A percentile compares a stretch with the other conserved stretches of the same genome.
Evolutionary conservation across 2,113 vertebrate species (phyloP).

Genomic region (Herpetotheres cachinnans): DNA sequence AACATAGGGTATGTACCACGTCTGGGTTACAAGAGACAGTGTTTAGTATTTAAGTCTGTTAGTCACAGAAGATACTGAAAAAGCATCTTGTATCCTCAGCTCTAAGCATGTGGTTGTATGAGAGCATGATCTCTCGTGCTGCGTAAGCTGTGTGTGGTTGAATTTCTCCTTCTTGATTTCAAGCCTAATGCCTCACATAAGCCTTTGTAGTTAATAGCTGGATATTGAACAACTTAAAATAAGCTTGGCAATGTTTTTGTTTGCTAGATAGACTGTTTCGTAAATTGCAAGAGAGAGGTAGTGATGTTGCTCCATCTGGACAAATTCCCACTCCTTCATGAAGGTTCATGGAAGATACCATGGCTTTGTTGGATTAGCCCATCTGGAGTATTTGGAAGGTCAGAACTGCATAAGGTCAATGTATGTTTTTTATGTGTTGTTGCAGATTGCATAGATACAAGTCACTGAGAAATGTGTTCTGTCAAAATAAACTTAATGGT

Average conservation of each 20-base stretch:
- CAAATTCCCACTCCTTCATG: not conserved
- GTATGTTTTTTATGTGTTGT: not conserved
- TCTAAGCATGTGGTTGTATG: not conserved
- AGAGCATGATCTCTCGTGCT: not conserved
- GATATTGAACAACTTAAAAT: not conserved
- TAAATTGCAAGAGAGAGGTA: not conserved
- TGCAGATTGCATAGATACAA: not conserved
- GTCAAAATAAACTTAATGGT: not conserved
- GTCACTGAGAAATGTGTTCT: not conserved
- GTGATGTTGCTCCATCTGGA: not conserved
- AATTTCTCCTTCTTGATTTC: not conserved
- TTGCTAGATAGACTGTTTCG: not conserved
- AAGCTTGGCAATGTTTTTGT: not conserved
- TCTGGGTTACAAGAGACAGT: rapidly evolving
- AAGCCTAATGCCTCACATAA: not conserved
- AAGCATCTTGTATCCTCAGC: not conserved
- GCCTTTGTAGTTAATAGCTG: not conserved
- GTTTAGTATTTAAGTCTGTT: not conserved
- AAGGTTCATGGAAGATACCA: not conserved
- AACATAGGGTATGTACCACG: rapidly evolving
- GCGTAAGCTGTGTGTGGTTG: rapidly evolving
- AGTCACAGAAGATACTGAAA: not conserved
- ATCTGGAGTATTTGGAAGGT: not conserved
- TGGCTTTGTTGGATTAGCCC: not conserved
- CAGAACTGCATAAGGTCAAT: not conserved